phyloP scores from a whole-genome alignment of 92 coral and sea anemone genomes.

The Virgularia gustaviana region DNA sequence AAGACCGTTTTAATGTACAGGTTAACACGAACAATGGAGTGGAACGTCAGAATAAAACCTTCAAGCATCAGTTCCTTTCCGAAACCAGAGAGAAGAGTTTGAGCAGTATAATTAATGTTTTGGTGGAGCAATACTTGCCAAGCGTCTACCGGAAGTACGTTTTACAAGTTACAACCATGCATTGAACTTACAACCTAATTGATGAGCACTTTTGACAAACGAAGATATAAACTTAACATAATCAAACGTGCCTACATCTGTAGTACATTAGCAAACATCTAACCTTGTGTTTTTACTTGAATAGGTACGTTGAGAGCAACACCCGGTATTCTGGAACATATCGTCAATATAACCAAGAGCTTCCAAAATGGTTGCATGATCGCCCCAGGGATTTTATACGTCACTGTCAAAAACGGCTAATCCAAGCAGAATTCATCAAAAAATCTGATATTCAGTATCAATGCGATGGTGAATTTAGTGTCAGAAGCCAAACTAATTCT shows the following conservation, averaged over 20 bases:
- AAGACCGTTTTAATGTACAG: conserved; percentile 46
- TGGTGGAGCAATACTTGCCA: conserved; percentile 49
- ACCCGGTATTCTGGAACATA: conserved; percentile 33
- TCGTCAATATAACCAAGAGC: conserved; percentile 31
- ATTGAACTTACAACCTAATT: too few relatives aligned
- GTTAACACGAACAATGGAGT: conserved; percentile 58
- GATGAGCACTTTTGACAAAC: too few relatives aligned
- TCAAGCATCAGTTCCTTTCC: conserved; percentile 50
- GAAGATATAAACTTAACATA: too few relatives aligned
- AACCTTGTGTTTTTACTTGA: neutral
- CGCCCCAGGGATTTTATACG: conserved; percentile 33
- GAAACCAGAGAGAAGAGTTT: conserved; percentile 42
- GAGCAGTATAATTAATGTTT: conserved; percentile 37
- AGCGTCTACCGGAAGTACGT: conserved; percentile 35
- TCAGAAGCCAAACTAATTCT: conserved; percentile 31
- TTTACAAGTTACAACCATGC: neutral
- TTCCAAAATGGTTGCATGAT: conserved; percentile 48
- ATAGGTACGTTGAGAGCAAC: conserved; percentile 35
- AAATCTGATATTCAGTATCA: neutral
- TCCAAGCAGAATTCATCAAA: conserved; percentile 7
- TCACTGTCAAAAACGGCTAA: conserved; percentile 40
- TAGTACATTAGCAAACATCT: too few relatives aligned
- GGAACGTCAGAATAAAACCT: conserved; percentile 43
- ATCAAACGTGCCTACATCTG: too few relatives aligned
- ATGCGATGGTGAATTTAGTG: conserved; percentile 22